Base-by-base conservation (phyloP, 2,113 vertebrate genomes). In the Ictalurus punctatus region DNA sequence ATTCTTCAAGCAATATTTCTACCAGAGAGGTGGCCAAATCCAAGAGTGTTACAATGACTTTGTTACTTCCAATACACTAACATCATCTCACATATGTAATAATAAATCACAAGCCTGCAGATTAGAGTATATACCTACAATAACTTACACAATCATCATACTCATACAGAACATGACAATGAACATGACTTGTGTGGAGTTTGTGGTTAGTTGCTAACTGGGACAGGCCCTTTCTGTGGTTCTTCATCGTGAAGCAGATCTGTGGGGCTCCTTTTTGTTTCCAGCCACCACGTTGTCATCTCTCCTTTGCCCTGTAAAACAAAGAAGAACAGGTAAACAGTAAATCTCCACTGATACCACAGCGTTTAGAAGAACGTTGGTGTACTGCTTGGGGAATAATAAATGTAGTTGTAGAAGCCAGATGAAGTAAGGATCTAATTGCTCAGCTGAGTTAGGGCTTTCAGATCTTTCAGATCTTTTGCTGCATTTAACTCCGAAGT, bases 251-350 rank as follows among this genome's bases (percentile, higher is more conserved):
- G 78, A 34, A 92, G 90, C 52, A 94, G 92, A n/a, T 95, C 91
- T 19, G 76, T 81, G 4, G 25, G 16, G 48, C 91, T 59, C 88
- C 80, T 92, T 88, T 95, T 96, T 74, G 94, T 92, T 65, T 96
- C 94, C 14, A 96, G 94, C 95, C 96, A 96, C 95, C 95, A 96
- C 48, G 96, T 96, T 40, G 90, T 95, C 95, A 96, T 96, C 25
- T 95, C 94, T n/a, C 95, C 95, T 93, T 96, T 96, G 8, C 95
- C 95, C 95, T 96, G 90, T 86, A 63, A 71, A 89, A 91, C 69
- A 90, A 92, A 88, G 37, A 88, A 61, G 81, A 17, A 37, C 58
- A 14, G 88, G 87, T 80, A 89, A 89, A 90, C 90, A 92, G 58
- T 90, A 76, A 88, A 92, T 91, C 65, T 90, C 21, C 67, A 82